These are phyloP conservation scores for Pygoscelis antarcticus DNA, from an alignment of 2,113 vertebrate genomes.

Conservation along the genomic window DNA sequence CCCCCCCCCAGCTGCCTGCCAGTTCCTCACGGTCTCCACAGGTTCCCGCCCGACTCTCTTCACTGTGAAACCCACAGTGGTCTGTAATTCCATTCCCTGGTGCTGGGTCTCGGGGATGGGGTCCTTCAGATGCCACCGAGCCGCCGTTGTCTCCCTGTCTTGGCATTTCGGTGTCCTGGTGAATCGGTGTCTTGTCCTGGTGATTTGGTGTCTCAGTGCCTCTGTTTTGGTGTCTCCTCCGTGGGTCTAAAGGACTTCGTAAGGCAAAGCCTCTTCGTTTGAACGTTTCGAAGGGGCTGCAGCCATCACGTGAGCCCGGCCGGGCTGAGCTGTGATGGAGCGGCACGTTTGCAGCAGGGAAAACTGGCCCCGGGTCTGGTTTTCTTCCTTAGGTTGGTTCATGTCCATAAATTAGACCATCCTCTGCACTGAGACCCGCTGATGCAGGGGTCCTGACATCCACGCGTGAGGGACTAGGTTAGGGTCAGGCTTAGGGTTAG, in stretches of 20 bases:
- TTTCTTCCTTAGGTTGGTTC: background rate
- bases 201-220: background rate
- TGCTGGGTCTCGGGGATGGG: accelerated
- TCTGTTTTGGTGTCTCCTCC: background rate
- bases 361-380: background rate
- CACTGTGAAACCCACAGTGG: background rate
- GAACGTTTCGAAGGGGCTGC: background rate
- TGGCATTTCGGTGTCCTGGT: accelerated
- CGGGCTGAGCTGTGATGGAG: background rate
- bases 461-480: background rate
- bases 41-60: background rate
- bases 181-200: background rate
- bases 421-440: background rate
- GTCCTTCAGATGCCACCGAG: background rate
- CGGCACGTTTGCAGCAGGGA: background rate
- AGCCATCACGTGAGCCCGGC: accelerated
- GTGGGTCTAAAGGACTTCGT: background rate
- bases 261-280: background rate
- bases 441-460: background rate
- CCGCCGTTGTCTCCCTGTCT: accelerated
- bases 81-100: accelerated
- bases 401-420: background rate
- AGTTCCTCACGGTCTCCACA: accelerated
- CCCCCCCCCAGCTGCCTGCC: background rate
- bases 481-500: background rate